Evolutionary conservation across 1,140 invertebrate species (phyloP).

Genomic region (Drosophila melanogaster): DNA sequence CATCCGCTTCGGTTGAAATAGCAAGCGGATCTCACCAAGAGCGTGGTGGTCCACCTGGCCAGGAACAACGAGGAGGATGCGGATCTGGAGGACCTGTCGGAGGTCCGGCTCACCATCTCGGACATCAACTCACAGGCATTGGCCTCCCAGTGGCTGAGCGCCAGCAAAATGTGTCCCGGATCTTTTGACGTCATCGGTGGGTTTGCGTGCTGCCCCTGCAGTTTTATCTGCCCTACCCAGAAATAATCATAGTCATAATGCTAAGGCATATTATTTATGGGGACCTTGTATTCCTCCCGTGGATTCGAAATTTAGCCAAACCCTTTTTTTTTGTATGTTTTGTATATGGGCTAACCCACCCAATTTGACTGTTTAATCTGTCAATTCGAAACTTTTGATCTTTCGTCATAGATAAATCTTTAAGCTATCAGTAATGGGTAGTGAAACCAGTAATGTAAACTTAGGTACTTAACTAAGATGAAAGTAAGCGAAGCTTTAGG

Average conservation of each 20-base stretch:
- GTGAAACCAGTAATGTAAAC: background rate
- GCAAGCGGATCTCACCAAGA: conserved; percentile 74
- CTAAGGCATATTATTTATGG: background rate
- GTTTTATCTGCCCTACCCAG: conserved; percentile 3
- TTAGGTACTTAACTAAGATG: too few species aligned
- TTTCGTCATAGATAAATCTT: background rate
- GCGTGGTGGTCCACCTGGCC: conserved; percentile 75
- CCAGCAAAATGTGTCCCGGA: conserved; percentile 81
- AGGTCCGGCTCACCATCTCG: conserved; percentile 48
- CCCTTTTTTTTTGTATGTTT: background rate
- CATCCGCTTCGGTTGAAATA: conserved; percentile 14
- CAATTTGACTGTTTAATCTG: background rate
- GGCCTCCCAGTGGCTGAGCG: conserved; percentile 77
- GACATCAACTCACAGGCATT: conserved; percentile 75
- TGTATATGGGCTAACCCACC: background rate
- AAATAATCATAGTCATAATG: background rate
- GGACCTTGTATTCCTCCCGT: background rate
- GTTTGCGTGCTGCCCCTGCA: conserved; percentile 6
- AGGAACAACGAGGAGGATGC: conserved; percentile 77
- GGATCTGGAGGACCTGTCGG: conserved; percentile 58
- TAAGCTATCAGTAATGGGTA: background rate
- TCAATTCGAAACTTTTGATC: background rate
- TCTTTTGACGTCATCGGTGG: conserved; percentile 81
- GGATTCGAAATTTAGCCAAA: background rate
- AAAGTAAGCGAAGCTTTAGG: too few species aligned